Conservation (phyloP, 1,140 invertebrate genomes). For the Agrilus planipennis region DNA sequence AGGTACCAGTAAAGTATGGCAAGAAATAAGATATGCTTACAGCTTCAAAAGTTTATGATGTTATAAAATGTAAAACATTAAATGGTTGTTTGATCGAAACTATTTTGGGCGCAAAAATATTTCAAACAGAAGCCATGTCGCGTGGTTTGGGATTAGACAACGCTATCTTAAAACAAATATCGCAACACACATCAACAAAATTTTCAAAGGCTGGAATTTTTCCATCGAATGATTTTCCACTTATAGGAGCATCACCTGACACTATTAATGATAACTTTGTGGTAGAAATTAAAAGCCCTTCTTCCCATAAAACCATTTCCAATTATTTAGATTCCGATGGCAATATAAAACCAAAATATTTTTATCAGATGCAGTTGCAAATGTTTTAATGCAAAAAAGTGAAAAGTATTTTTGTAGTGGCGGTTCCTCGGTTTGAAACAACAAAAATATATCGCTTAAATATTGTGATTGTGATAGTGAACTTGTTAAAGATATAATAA, state of each 20-base stretch:
- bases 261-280: slow-evolving; percentile 35
- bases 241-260: slow-evolving; percentile 35
- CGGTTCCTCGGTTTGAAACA: too few species aligned
- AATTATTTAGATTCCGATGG: slow-evolving; percentile 19
- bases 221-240: slow-evolving; percentile 14
- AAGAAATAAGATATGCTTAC: too few species aligned
- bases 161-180: slow-evolving; percentile 17
- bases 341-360: slow-evolving; percentile 28
- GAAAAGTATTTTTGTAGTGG: too few species aligned
- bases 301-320: slow-evolving; percentile 32
- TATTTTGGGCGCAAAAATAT: slow-evolving; percentile 26
- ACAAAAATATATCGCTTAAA: too few species aligned
- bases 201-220: slow-evolving; percentile 15
- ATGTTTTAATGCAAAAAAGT: slow-evolving; percentile 32
- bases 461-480: too few species aligned
- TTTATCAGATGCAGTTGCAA: slow-evolving; percentile 39
- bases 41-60: too few species aligned
- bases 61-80: slow-evolving; percentile 23
- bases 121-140: slow-evolving; percentile 23
- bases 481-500: too few species aligned
- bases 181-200: slow-evolving; percentile 9
- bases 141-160: slow-evolving; percentile 26
- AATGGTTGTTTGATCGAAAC: slow-evolving; percentile 25
- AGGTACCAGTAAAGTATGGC: too few species aligned
- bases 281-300: slow-evolving; percentile 37